Conservation (phyloP, 2,888 invertebrate species). For the Acrocyrtus sp. region DNA sequence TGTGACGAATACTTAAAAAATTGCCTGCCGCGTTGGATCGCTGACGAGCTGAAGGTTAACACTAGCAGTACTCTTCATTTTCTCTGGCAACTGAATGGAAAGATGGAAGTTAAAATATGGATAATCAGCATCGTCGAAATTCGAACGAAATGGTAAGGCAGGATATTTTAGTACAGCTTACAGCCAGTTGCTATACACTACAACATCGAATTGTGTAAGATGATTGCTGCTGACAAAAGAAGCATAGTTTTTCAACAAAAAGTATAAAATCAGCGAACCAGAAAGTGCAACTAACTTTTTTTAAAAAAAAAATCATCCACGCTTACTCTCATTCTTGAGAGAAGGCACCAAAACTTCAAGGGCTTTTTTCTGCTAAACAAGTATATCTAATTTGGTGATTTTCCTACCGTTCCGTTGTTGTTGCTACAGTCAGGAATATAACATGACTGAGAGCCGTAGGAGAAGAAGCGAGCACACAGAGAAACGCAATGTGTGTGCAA, state of each 20-base stretch:
- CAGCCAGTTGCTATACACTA: no score
- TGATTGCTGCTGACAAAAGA: conserved; percentile 17
- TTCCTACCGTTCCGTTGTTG: conserved; percentile 1
- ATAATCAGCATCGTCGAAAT: background rate
- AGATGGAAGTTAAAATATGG: background rate
- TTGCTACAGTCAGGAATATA: background rate
- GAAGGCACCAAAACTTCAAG: conserved; percentile 54
- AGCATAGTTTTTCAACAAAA: background rate
- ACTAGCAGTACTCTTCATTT: background rate
- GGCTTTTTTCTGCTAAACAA: conserved; percentile 51
- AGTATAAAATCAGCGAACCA: conserved; percentile 55
- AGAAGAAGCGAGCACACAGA: no score
- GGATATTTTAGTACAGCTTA: no score
- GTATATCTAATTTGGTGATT: conserved; percentile 56
- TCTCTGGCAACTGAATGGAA: background rate
- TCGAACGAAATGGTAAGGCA: no score
- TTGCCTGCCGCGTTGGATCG: no score
- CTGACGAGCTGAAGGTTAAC: background rate
- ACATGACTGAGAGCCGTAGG: no score
- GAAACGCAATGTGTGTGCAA: no score
- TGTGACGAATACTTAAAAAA: no score
- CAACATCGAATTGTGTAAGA: no score
- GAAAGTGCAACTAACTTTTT: conserved; percentile 60
- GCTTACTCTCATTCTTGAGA: conserved; percentile 23
- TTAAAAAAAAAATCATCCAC: conserved; percentile 27